phyloP scores from a whole-genome alignment of 2,888 invertebrate genomes.

The Lycia hirtaria region DNA sequence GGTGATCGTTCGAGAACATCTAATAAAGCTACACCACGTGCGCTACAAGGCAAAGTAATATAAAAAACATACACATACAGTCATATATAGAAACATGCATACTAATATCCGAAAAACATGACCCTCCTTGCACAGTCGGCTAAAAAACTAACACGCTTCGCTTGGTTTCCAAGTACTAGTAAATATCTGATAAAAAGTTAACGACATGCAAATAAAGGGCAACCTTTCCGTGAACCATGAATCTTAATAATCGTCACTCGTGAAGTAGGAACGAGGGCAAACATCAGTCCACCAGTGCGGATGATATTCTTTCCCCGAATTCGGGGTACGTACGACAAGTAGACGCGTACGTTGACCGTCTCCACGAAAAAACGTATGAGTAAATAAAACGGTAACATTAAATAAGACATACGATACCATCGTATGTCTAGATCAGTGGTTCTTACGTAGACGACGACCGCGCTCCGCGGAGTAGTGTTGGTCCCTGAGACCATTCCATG shows the following conservation, averaged over 20 bases:
- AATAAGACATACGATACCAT: conserved; percentile 48
- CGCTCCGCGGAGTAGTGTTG: too few relatives aligned
- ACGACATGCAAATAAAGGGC: conserved; percentile 20
- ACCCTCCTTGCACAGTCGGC: too few relatives aligned
- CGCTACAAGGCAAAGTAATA: too few relatives aligned
- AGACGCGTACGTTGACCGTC: conserved; percentile 26
- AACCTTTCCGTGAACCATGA: conserved; percentile 15
- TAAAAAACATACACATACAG: too few relatives aligned
- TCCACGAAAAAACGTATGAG: conserved; percentile 42
- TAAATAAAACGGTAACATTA: conserved; percentile 49
- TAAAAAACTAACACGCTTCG: too few relatives aligned
- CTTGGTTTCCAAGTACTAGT: not conserved
- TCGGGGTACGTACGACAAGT: conserved; percentile 27
- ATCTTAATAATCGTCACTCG: conserved; percentile 21
- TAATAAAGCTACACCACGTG: too few relatives aligned
- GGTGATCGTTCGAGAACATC: too few relatives aligned
- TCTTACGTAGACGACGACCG: too few relatives aligned
- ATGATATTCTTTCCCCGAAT: conserved; percentile 30
- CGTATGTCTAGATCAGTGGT: conserved; percentile 30
- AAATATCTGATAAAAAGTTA: conserved; percentile 8
- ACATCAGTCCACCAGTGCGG: conserved; percentile 15
- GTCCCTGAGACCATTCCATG: too few relatives aligned
- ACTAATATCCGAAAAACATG: too few relatives aligned
- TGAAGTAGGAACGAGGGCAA: conserved; percentile 10
- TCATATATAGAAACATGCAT: too few relatives aligned